Conservation (phyloP, 2,113 vertebrate species). For the Coryphaenoides rupestris region DNA sequence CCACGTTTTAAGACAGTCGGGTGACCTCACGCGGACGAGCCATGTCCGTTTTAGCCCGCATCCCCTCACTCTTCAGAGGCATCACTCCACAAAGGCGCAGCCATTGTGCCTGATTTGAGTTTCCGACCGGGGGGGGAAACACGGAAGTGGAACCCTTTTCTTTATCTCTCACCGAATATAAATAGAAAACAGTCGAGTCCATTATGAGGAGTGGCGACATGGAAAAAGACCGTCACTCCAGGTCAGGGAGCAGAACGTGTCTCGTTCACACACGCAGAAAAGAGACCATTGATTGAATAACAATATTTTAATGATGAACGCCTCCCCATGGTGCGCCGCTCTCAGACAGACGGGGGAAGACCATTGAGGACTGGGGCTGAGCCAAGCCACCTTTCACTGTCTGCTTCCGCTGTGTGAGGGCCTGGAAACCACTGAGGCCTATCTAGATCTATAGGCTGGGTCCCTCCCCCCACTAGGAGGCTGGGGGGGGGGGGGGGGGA, state of each 20-base stretch:
- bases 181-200: constrained; percentile 85
- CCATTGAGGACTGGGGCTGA: constrained; percentile 77
- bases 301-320: constrained; percentile 84
- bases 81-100: constrained; percentile 54
- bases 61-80: constrained; percentile 28
- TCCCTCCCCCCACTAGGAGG: constrained; percentile 75
- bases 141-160: constrained; percentile 63
- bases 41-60: constrained; percentile 37
- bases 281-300: constrained; percentile 96
- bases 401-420: constrained; percentile 79
- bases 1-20: constrained; percentile 48
- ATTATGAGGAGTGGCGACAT: constrained; percentile 79
- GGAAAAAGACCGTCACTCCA: constrained; percentile 85
- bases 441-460: constrained; percentile 51
- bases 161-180: constrained; percentile 84
- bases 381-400: constrained; percentile 83
- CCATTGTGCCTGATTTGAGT: constrained; percentile 72
- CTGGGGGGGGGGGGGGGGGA: constrained; percentile 77
- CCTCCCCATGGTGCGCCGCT: constrained; percentile 67
- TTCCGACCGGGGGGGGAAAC: constrained; percentile 29
- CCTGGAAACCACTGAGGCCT: constrained; percentile 76
- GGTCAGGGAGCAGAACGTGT: constrained; percentile 89
- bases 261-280: constrained; percentile 83
- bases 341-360: constrained; percentile 73
- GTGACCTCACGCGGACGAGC: neutral